Base-by-base conservation (phyloP, 2,113 vertebrate species). In the Gadus chalcogrammus region DNA sequence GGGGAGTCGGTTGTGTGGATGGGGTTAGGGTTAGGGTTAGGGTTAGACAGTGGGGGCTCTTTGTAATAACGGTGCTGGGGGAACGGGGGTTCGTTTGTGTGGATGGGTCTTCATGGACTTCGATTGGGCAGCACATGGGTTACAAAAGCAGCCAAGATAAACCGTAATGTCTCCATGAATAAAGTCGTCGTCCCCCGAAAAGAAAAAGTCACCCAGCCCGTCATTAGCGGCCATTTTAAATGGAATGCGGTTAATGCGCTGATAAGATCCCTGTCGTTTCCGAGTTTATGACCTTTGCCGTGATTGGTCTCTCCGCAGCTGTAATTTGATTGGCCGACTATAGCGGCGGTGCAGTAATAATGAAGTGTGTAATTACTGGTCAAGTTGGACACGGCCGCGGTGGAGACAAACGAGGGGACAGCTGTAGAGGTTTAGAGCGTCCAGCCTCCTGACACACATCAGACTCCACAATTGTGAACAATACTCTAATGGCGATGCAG, bases 381-480 rank as follows among this genome's bases (percentile, higher is more conserved):
- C 56, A 74, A 55, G 77, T 61, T 79, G 65, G 62, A 79, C 69
- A 55, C 74, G 31, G 69, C 6, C 24, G 70, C 52, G 71, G 75
- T 79, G 73, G 77, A 72, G 74, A 52, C 4, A 42, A 52, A 74
- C 3, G 18, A 65, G 69, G 66, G 69, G 65, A 61, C 53, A 76
- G 82, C 7, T 27, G 16, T 35, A 69, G 64, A 65, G 72, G 82
- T 83, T 79, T 77, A 53, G 62, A 2, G 62, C 8, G 15, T 64
- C 65, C 66, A 77, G 77, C 65, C 74, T 82, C 85, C 81, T 81
- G 86, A 87, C 65, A 80, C 82, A 79, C 87, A 84, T 82, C 60
- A 76, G 79, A 69, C 73, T 63, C 65, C 68, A 65, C 79, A 84
- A 82, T 79, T 61, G 72, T 2, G 78, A 82, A 86, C 77, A 81